Conservation (phyloP, 2,113 vertebrate genomes). For the Axis porcinus region DNA sequence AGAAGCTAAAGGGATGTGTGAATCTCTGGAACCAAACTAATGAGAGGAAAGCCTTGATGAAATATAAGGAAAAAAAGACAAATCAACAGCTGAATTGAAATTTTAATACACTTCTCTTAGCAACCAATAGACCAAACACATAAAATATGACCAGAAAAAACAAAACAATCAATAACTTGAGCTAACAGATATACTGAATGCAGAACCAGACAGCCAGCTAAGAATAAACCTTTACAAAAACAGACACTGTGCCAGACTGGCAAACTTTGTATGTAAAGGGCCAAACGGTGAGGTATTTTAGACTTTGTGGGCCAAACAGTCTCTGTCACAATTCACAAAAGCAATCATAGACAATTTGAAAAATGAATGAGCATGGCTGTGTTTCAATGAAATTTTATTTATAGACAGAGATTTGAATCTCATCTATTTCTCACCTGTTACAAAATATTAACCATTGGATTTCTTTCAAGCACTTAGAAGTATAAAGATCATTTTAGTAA, state of each 20-base stretch:
- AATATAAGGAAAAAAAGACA: not conserved
- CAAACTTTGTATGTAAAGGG: not conserved
- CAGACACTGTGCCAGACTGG: not conserved
- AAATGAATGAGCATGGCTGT: not conserved
- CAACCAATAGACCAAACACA: not conserved
- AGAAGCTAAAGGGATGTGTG: not conserved
- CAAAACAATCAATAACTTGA: not conserved
- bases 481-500: not conserved
- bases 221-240: not conserved
- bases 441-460: not conserved
- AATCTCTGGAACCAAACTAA: not conserved
- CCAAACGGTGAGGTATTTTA: not conserved
- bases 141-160: not conserved
- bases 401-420: not conserved
- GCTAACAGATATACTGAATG: not conserved
- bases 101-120: not conserved
- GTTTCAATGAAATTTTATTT: not conserved
- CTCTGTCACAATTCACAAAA: not conserved
- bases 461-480: not conserved
- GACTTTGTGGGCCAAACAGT: not conserved
- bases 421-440: not conserved
- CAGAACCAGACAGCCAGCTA: not conserved
- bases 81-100: not conserved
- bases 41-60: not conserved
- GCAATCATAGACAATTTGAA: not conserved